Evolutionary conservation across 2,113 vertebrate genomes (phyloP).

Genomic region (Sinocyclocheilus anophthalmus): DNA sequence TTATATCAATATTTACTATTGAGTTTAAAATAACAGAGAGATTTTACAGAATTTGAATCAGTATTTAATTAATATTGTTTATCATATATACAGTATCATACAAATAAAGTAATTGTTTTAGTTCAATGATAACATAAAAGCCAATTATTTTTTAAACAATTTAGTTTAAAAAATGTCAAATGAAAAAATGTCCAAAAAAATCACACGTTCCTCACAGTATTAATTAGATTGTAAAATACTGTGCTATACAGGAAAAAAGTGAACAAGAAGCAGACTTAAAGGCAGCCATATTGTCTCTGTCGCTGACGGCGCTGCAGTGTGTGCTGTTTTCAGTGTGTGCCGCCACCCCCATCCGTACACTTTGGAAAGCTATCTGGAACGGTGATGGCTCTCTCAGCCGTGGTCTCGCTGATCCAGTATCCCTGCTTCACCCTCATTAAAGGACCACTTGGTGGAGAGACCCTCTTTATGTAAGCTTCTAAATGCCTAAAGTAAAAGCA

Average conservation of each 20-base stretch:
- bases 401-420: conserved; percentile 86
- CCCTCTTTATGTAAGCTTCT: conserved; percentile 81
- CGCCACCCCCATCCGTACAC: conserved; percentile 72
- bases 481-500: too few relatives aligned
- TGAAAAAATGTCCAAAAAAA: too few relatives aligned
- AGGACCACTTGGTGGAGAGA: conserved; percentile 69
- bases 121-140: too few relatives aligned
- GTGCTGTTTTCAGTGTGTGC: conserved; percentile 81
- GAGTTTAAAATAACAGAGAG: too few relatives aligned
- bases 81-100: too few relatives aligned
- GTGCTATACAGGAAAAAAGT: conserved; percentile 60
- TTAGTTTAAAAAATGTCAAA: too few relatives aligned
- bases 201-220: too few relatives aligned
- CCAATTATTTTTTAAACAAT: too few relatives aligned
- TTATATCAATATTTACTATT: too few relatives aligned
- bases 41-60: too few relatives aligned
- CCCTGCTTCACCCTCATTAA: conserved; percentile 82
- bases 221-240: neutral
- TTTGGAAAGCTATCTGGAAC: conserved; percentile 90
- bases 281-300: conserved; percentile 79
- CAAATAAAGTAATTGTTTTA: too few relatives aligned
- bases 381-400: conserved; percentile 82
- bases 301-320: conserved; percentile 80
- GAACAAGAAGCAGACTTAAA: conserved; percentile 74
- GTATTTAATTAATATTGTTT: too few relatives aligned